Evolutionary conservation across 2,113 vertebrate species (phyloP).

Genomic region (Pseudorectes ferrugineus): DNA sequence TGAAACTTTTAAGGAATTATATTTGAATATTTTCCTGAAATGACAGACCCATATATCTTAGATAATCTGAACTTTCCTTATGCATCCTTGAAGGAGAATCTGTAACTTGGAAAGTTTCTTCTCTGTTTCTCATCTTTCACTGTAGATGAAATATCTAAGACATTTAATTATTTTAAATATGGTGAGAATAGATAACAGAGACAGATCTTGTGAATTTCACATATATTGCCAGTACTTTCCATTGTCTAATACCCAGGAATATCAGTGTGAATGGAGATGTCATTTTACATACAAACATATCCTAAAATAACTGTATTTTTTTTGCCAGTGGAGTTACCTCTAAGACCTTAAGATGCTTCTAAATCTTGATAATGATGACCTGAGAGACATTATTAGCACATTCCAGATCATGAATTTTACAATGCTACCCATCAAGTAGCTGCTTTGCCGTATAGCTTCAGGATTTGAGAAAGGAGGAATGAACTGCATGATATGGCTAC

Average conservation of each 20-base stretch:
- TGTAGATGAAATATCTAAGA: not conserved
- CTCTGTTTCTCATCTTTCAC: not conserved
- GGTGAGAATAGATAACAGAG: not conserved
- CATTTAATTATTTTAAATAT: not conserved
- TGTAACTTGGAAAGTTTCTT: not conserved
- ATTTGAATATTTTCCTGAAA: slow-evolving; percentile 11
- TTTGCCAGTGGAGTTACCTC: not conserved
- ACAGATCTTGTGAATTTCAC: not conserved
- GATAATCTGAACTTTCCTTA: not conserved
- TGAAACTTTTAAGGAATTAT: not conserved
- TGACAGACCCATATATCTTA: not conserved
- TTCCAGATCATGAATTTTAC: slow-evolving; percentile 33
- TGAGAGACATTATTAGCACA: slow-evolving; percentile 40
- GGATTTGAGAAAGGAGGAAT: not conserved
- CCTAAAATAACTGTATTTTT: not conserved
- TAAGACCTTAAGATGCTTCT: slow-evolving; percentile 1
- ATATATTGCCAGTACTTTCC: not conserved
- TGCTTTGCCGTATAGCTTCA: slow-evolving; percentile 1
- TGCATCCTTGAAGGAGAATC: not conserved
- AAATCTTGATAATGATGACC: slow-evolving; percentile 53
- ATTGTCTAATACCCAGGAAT: not conserved
- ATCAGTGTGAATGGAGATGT: not conserved
- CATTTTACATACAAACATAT: not conserved
- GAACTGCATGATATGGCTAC: not conserved
- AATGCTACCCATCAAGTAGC: slow-evolving; percentile 1